Base-by-base conservation (phyloP, 92 coral and sea anemone species). In the Palythoa grandis region DNA sequence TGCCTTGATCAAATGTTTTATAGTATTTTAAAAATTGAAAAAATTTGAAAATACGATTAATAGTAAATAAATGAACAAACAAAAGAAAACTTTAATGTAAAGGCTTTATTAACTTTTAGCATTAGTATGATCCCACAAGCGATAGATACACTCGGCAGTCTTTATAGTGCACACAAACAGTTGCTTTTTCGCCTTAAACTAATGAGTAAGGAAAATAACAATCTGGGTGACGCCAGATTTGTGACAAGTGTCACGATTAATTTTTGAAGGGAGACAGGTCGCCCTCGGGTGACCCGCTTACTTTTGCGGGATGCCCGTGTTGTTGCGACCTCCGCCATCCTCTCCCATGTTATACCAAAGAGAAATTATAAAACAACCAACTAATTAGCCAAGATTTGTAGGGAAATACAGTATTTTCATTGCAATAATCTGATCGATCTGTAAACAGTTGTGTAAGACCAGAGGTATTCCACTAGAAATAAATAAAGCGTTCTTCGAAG, bases 141-240 rank as follows among this genome's bases (percentile, higher is more conserved):
- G 39, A 40, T 0, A 63, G 40, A 22, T 11, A 13, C 43, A 23
- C 13, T 20, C 8, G 13, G 71, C 25, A n/a, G 60, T 79, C 39
- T 37, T 79, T 39, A 65, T 4, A 0, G 4, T 16, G 14, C 63
- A 61, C 16, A 5, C 2, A 13, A 39, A 0, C 8, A 2, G 0
- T 10, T 12, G 7, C 0, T 50, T 7, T 19, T 29, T 85, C 83
- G 99, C 99, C 99, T 96, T 96, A 97, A 97, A 97, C 99, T 97
- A 97, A 97, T 97, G 99, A 97, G 99, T 97, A 97, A 97, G 99
- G 99, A 97, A 97, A 97, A 97, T 97, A 97, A 97, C 99, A 96
- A 97, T 95, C 98, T 97, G 99, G 99, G 99, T 97, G 94, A 97
- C 99, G 99, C 98, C 99, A 95, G 99, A 93, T 92, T 93, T 76